These are phyloP conservation scores for Campopleginae sp. DNA, from an alignment of 2,888 invertebrate species.

Conservation along the genomic window DNA sequence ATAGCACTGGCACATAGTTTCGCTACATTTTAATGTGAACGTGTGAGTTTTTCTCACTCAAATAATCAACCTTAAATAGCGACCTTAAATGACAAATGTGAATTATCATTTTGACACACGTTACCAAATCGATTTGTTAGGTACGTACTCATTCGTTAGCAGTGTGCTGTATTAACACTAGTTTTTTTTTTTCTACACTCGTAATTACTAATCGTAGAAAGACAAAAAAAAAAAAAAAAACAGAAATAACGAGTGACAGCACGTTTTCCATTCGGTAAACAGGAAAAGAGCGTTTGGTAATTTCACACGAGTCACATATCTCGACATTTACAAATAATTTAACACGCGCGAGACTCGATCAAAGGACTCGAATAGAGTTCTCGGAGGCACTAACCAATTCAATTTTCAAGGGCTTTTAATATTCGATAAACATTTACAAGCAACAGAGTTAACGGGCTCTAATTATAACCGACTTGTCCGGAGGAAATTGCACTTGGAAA, in stretches of 20 bases:
- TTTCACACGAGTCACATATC: not conserved
- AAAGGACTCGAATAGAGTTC: not conserved
- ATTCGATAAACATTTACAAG: not conserved
- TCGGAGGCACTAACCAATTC: not conserved
- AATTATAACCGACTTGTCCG: not conserved
- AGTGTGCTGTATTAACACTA: slow-evolving; percentile 62
- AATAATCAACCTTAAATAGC: not conserved
- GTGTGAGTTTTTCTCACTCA: slow-evolving; percentile 5
- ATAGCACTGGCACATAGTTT: slow-evolving; percentile 3
- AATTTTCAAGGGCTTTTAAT: not conserved
- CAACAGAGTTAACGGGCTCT: not conserved
- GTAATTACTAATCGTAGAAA: slow-evolving; percentile 36
- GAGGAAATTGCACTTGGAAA: not conserved
- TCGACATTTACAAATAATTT: not conserved
- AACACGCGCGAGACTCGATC: not conserved
- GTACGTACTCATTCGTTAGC: slow-evolving; percentile 70
- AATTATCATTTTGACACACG: slow-evolving; percentile 7
- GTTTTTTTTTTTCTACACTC: slow-evolving; percentile 25
- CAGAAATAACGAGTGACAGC: slow-evolving; percentile 10
- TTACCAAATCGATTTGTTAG: slow-evolving; percentile 62
- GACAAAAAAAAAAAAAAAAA: no score
- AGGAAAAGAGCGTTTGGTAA: not conserved
- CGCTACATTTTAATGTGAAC: not conserved
- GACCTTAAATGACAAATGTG: slow-evolving; percentile 6
- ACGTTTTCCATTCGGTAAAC: not conserved